Base-by-base conservation (phyloP, 2,888 invertebrate genomes). In the Pseudococcus viburni region DNA sequence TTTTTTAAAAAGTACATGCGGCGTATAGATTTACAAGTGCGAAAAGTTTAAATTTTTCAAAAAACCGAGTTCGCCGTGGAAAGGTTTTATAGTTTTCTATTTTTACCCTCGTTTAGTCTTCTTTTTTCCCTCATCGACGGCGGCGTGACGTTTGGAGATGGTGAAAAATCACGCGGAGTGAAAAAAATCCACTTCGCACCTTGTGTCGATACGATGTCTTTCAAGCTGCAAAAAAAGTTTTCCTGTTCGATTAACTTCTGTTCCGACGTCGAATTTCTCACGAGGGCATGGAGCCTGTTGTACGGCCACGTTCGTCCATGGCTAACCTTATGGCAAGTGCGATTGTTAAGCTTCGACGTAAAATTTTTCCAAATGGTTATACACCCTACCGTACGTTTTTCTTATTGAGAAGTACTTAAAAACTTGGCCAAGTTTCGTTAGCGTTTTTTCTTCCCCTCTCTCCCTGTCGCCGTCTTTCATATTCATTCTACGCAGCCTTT, bases 161-260 rank as follows among this genome's bases (percentile, higher is more conserved):
- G 33, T 33, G 33, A 73, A 73, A 73, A 73, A 73, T 73, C 73
- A 73, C 17, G 33, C 73, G 33, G 15, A 26, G 33, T 64, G 33
- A 73, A 73, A 73, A 73, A 73, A 73, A 83, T 83, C 46, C 42
- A 83, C 80, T 46, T 83, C 46, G 46, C 80, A 83, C 80, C 80
- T 83, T 73, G 46, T 46, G 46, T 17, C 64, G 0, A 42, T 22
- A 9, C 80, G 80, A 73, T 73, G 73, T 73, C 80, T 83, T 83
- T 83, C 22, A 83, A 46, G 80, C 80, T 73, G 80, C 73, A 83
- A 46, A 83, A 83, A 80, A 83, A 83, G 80, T 83, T 83, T 83
- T 83, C 80, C 80, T 19, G n/a, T 83, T 83, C 80, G 80, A 83
- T 83, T 83, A 83, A 83, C 80, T 83, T 83, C 46, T 46, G 80